These are phyloP conservation scores for Stomatorhinus walkeri DNA, from an alignment of 2,797 vertebrate species.

Conservation along the genomic window DNA sequence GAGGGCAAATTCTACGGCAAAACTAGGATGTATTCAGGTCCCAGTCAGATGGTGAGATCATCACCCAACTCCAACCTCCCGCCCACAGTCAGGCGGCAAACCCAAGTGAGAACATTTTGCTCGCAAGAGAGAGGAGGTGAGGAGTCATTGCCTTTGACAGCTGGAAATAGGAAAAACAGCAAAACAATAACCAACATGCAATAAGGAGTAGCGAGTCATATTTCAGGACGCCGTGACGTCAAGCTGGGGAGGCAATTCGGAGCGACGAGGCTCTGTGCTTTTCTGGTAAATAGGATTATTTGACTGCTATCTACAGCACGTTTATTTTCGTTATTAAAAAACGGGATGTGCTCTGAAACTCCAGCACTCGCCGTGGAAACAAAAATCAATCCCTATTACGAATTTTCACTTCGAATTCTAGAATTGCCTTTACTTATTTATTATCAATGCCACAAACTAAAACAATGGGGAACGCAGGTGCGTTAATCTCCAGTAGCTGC, in stretches of 20 bases:
- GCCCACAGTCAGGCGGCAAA: background rate
- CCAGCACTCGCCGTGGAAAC: background rate
- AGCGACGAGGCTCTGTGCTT: background rate
- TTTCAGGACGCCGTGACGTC: background rate
- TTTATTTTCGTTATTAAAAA: constrained; percentile 16
- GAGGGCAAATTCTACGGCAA: background rate
- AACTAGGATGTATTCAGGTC: background rate
- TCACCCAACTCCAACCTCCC: constrained; percentile 21
- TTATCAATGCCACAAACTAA: background rate
- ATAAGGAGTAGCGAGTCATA: background rate
- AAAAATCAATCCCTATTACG: constrained; percentile 12
- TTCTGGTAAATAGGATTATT: background rate
- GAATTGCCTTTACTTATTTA: constrained; percentile 11
- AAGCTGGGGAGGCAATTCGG: background rate
- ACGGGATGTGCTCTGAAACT: background rate
- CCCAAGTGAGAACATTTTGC: background rate
- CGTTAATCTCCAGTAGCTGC: background rate
- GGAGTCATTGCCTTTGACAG: background rate
- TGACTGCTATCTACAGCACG: background rate
- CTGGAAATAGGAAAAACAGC: background rate
- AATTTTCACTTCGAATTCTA: background rate
- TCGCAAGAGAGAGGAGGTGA: background rate
- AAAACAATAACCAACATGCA: background rate
- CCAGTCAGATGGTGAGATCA: constrained; percentile 23
- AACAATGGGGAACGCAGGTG: background rate